Evolutionary conservation across 2,113 vertebrate species (phyloP).

Genomic region (Brevimyrus niger): DNA sequence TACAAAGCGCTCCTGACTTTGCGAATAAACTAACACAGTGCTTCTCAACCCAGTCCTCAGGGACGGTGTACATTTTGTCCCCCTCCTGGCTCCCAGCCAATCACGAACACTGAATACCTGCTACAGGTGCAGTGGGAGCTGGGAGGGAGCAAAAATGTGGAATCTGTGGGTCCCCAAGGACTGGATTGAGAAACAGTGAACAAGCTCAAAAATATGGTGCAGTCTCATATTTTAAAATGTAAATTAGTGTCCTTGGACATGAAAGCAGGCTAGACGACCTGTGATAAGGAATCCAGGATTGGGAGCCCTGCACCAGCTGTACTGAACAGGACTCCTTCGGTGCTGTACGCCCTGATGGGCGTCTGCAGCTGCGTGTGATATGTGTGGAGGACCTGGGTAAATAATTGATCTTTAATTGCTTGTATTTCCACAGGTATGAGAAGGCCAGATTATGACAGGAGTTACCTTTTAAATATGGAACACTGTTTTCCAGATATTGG

Average conservation of each 20-base stretch:
- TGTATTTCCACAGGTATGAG: background rate
- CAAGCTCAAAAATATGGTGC: background rate
- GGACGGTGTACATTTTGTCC: background rate
- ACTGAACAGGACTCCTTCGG: background rate
- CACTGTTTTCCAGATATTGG: background rate
- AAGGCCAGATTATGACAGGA: background rate
- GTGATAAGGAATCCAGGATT: background rate
- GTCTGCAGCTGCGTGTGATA: background rate
- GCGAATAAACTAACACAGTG: background rate
- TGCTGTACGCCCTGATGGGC: background rate
- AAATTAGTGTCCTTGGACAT: background rate
- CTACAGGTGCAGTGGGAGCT: background rate
- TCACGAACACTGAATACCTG: background rate
- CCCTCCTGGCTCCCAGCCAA: background rate
- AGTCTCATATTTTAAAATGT: background rate
- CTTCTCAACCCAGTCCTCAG: background rate
- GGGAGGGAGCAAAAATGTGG: background rate
- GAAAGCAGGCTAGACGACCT: background rate
- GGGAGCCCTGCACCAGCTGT: background rate
- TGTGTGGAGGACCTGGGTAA: background rate
- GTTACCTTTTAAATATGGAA: background rate
- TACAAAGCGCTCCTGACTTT: background rate
- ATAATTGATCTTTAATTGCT: background rate
- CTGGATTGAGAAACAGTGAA: background rate
- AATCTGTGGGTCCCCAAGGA: background rate